phyloP scores from a whole-genome alignment of 2,888 invertebrate species.

The Tholera decimalis region DNA sequence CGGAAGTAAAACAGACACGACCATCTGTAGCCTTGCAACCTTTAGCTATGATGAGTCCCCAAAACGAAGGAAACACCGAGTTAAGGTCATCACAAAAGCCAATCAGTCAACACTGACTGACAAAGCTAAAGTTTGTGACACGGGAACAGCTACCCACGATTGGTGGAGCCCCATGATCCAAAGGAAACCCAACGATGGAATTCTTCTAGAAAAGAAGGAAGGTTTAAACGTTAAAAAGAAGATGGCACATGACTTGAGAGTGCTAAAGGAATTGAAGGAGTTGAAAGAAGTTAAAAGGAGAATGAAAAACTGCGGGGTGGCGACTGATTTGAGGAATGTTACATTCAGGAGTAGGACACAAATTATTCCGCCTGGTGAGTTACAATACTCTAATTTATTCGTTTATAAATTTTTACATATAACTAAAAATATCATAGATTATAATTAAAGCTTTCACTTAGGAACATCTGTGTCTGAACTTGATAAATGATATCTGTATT shows the following conservation, averaged over 20 bases:
- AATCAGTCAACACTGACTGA: constrained; percentile 75
- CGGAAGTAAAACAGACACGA: constrained; percentile 68
- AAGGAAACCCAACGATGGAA: constrained; percentile 59
- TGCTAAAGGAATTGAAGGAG: constrained; percentile 44
- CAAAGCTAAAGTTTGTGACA: constrained; percentile 65
- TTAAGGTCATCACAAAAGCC: constrained; percentile 66
- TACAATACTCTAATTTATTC: too few relatives aligned
- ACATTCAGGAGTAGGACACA: constrained; percentile 75
- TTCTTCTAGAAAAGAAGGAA: constrained; percentile 39
- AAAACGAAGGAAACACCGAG: constrained; percentile 34
- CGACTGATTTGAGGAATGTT: constrained; percentile 71
- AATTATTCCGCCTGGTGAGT: constrained; percentile 76
- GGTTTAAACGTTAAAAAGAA: constrained; percentile 47
- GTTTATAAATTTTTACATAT: too few relatives aligned
- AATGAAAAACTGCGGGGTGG: constrained; percentile 55
- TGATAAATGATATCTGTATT: too few relatives aligned
- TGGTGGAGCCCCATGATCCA: constrained; percentile 84
- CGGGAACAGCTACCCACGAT: constrained; percentile 76
- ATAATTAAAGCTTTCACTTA: too few relatives aligned
- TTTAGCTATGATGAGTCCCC: constrained; percentile 60
- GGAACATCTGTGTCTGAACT: too few relatives aligned
- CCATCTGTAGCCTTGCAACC: constrained; percentile 70
- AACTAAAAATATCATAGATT: too few relatives aligned
- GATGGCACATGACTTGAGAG: constrained; percentile 37
- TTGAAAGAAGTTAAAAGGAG: constrained; percentile 40